Percentiles rank a stretch among this genome's conserved stretches.
phyloP scores from a whole-genome alignment of 2,113 vertebrate genomes.

The Ailuropoda melanoleuca region DNA sequence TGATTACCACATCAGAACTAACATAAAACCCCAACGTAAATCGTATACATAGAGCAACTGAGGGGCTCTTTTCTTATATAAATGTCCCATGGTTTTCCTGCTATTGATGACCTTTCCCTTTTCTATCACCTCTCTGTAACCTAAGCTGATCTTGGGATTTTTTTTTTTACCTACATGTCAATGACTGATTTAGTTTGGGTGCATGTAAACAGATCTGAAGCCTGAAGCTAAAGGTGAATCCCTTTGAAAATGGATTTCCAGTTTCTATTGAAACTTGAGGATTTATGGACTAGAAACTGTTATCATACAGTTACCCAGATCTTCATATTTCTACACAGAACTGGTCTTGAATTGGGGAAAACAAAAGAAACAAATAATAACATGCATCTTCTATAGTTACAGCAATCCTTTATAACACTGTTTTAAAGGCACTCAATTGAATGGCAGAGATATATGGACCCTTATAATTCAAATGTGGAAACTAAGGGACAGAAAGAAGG shows the following conservation, averaged over 20 bases:
- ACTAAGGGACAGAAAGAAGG: neutral
- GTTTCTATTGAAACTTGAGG: neutral
- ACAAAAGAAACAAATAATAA: neutral
- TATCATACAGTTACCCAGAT: neutral
- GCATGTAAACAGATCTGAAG: neutral
- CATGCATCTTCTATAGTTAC: neutral
- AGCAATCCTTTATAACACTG: neutral
- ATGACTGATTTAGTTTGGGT: neutral
- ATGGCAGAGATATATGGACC: neutral
- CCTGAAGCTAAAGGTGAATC: neutral
- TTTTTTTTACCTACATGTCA: neutral
- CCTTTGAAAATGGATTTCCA: neutral
- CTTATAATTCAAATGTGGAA: neutral
- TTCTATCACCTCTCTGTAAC: neutral
- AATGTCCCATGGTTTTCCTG: neutral
- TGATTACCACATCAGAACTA: neutral
- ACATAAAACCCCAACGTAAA: neutral
- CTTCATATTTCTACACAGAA: neutral
- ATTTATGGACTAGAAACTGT: neutral
- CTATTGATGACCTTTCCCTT: neutral
- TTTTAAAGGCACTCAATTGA: neutral
- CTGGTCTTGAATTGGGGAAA: neutral
- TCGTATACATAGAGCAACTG: neutral
- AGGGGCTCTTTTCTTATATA: neutral
- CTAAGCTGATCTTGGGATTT: neutral